Evolutionary conservation across 2,888 invertebrate genomes (phyloP), one percentile per base, ranked within the genome.

Genomic region (Diaperis boleti): DNA sequence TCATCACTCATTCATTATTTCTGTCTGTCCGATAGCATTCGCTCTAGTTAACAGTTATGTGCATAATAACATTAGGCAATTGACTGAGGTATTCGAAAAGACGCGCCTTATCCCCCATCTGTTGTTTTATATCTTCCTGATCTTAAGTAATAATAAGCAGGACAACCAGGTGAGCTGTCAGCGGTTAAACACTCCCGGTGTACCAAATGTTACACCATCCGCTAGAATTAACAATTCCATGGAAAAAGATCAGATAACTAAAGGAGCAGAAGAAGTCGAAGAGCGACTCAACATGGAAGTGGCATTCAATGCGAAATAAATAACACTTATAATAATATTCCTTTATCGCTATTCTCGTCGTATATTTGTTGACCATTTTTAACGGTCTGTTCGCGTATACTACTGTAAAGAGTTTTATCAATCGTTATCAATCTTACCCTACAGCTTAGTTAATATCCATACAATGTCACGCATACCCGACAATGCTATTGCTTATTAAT

Each of bases 401-500:
- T 65, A 69, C 68, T 56, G 70, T 69, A 72, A 73, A 70, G 70
- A 69, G 64, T 70, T 71, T 76, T 77, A 77, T 77, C 77, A 73
- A 52, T 67, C 70, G 73, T 76, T 76, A 77, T 78, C 77, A 75
- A 76, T 75, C 74, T 75, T 70, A 69, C 69, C 73, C 72, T 71
- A 73, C 72, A 71, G 72, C 72, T 70, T 65, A 69, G 73, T 72
- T 79, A 79, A 80, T 80, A 79, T 80, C 78, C 80, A 80, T 80
- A 80, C 79, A 79, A 79, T 80, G 79, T 80, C 80, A 79, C 79
- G 79, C 78, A 78, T 76, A 76, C 71, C 73, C 76, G 66, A 77
- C 78, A 78, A 78, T 77, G 78, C 75, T 72, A 79, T 80, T 79
- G 78, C 78, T 79, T 79, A 80, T 78, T 80, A 79, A 80, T 80